phyloP scores from a whole-genome alignment of 2,113 vertebrate species.

The Piprites chloris region DNA sequence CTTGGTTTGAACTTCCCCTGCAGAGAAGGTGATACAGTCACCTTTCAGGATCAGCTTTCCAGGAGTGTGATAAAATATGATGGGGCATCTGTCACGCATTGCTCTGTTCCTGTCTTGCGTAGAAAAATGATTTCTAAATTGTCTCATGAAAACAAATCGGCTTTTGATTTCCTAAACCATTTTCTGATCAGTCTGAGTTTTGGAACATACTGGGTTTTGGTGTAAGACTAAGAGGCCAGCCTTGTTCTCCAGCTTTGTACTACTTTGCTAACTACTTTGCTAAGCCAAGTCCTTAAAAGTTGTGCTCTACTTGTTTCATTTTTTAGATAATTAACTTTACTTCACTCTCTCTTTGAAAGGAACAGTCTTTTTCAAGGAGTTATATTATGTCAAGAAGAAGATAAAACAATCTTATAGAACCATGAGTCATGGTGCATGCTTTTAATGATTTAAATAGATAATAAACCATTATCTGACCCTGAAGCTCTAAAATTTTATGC shows the following conservation, averaged over 20 bases:
- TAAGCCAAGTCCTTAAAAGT: background rate
- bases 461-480: background rate
- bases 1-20: background rate
- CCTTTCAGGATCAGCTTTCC: background rate
- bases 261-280: background rate
- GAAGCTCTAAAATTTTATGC: background rate
- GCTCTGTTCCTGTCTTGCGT: background rate
- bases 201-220: background rate
- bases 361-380: background rate
- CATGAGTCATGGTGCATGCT: background rate
- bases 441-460: background rate
- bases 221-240: background rate
- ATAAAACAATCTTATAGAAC: background rate
- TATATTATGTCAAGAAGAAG: background rate
- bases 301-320: background rate
- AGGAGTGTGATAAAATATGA: background rate
- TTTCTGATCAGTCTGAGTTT: background rate
- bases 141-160: background rate
- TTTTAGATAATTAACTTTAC: background rate
- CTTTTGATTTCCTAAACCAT: background rate
- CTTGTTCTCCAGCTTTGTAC: background rate
- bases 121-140: background rate
- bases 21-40: background rate
- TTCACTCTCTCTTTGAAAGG: background rate
- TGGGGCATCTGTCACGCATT: rapidly evolving